Base-by-base conservation (phyloP, 2,113 vertebrate genomes). In the Prinia subflava region DNA sequence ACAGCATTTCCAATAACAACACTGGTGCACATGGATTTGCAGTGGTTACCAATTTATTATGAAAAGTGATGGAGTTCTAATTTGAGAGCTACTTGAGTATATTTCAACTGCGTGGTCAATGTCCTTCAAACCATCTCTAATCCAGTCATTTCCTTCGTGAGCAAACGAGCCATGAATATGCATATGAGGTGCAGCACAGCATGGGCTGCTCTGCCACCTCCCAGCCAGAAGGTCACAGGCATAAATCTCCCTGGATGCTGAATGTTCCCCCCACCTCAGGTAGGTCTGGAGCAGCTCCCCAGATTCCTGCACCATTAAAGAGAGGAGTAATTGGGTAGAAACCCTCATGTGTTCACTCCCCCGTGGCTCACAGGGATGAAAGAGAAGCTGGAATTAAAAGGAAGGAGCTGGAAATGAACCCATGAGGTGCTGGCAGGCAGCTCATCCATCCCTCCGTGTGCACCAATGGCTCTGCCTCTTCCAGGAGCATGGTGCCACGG, bases 161-260 rank as follows among this genome's bases (percentile, higher is more conserved):
- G 53, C 92, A 96, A 97, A 95, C 5, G 80, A 97, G 73, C 91
- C 83, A 97, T 94, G 95, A 97, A 96, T 97, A 96, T 96, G 92
- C 87, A 95, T 90, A 92, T 87, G 70, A 96, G 77, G 50, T 31
- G 41, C 6, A 67, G 94, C 95, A 87, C 87, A 90, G 94, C 90
- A 90, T 56, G 95, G 95, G 93, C 68, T 95, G 91, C 89, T 86
- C 89, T 89, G 92, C 91, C 90, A 93, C 94, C 92, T 96, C 46
- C 52, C 89, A 90, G 90, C 90, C 89, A 89, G 87, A 95, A 96
- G 92, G 95, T 97, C 96, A 97, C 0, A 13, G 69, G 74, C 84
- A 96, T 86, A 87, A 96, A 96, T 97, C 92, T 95, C 92, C 76
- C 71, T 25, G 81, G 83, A 65, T 89, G 83, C 59, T 93, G 80